Conservation (phyloP, 2,113 vertebrate species). For the Anas platyrhynchos region DNA sequence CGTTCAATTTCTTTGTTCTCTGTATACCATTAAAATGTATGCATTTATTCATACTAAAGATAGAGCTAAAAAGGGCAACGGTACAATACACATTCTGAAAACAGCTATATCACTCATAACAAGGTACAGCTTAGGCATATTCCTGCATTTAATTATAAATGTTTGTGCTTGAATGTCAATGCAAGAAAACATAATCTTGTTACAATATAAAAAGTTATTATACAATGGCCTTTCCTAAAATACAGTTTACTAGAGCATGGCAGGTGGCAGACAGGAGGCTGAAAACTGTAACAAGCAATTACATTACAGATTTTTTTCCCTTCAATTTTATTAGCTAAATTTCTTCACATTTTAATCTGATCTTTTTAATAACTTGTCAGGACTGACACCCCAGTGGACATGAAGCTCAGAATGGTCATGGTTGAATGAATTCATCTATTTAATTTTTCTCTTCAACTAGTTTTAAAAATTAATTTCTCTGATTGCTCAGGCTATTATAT, state of each 20-base stretch:
- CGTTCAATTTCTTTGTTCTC: background rate
- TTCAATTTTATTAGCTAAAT: slow-evolving; percentile 74
- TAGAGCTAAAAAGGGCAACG: slow-evolving; percentile 35
- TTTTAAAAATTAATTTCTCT: slow-evolving; percentile 74
- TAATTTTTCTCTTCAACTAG: slow-evolving; percentile 73
- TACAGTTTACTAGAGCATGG: slow-evolving; percentile 75
- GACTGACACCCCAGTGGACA: slow-evolving; percentile 62
- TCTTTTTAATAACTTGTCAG: slow-evolving; percentile 74
- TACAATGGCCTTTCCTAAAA: slow-evolving; percentile 71
- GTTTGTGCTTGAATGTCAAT: slow-evolving; percentile 60
- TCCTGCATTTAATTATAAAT: slow-evolving; percentile 58
- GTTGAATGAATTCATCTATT: slow-evolving; percentile 72
- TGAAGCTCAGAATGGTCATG: slow-evolving; percentile 65
- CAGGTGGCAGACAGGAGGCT: slow-evolving; percentile 64
- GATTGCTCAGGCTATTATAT: slow-evolving; percentile 68
- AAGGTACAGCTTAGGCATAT: slow-evolving; percentile 28
- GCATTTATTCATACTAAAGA: background rate
- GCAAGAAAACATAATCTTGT: slow-evolving; percentile 69
- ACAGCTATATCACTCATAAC: slow-evolving; percentile 55
- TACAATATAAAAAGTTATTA: slow-evolving; percentile 64
- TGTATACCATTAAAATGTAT: background rate
- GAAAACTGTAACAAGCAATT: slow-evolving; percentile 77
- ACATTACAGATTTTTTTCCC: slow-evolving; percentile 55
- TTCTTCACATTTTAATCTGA: slow-evolving; percentile 73
- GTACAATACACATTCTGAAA: slow-evolving; percentile 50